Conservation (phyloP, 2,113 vertebrate species). For the Apteryx owenii region DNA sequence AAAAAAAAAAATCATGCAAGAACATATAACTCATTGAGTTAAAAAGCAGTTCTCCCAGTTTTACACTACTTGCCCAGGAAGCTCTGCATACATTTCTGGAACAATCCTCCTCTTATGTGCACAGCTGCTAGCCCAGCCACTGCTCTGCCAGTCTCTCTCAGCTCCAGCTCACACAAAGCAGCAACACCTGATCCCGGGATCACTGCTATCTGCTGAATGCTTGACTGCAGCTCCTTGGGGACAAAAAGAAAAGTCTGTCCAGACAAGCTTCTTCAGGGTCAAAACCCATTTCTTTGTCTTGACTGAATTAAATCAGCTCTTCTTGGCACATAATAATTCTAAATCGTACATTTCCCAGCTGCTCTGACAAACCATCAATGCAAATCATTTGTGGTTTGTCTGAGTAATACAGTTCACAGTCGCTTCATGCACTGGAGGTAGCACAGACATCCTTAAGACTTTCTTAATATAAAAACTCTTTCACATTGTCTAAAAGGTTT, state of each 20-base stretch:
- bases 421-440: neutral
- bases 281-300: constrained; percentile 34
- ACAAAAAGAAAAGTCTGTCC: constrained; percentile 23
- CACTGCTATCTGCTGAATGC: neutral
- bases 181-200: constrained; percentile 62
- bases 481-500: neutral
- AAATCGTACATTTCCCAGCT: constrained; percentile 10
- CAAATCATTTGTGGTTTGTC: neutral
- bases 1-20: neutral
- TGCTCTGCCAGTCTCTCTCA: neutral
- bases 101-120: neutral
- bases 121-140: neutral
- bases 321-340: neutral
- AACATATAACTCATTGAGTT: neutral
- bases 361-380: constrained; percentile 9
- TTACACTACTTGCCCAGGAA: neutral
- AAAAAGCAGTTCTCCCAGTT: neutral
- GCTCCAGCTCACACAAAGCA: neutral
- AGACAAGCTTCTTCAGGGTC: constrained; percentile 11
- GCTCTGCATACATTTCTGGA: neutral
- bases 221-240: neutral
- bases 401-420: neutral
- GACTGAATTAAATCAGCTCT: constrained; percentile 37
- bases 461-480: neutral
- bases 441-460: neutral